Percentiles rank a stretch among this genome's conserved stretches.
Conservation (phyloP, 2,888 invertebrate genomes). For the Sepiola atlantica region DNA sequence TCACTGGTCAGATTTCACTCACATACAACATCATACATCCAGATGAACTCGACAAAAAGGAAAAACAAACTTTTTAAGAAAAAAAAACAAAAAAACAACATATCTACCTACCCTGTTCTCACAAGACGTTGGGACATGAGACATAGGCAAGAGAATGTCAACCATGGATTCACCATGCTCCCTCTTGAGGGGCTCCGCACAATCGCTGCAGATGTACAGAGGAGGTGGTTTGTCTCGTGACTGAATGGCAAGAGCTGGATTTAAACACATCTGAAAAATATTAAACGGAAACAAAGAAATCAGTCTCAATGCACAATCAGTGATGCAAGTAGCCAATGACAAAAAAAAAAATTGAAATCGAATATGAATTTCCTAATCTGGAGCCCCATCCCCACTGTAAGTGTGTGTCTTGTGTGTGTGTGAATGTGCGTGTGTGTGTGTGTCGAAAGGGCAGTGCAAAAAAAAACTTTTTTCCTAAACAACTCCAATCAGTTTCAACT, state of each 20-base stretch:
- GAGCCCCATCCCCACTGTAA: too few species aligned
- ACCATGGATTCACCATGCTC: constrained; percentile 79
- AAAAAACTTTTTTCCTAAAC: too few species aligned
- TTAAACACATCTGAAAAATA: constrained; percentile 86
- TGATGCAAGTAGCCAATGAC: too few species aligned
- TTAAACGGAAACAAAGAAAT: not conserved
- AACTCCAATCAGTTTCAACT: too few species aligned
- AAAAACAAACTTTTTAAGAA: not conserved
- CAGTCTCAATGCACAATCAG: not conserved
- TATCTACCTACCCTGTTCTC: constrained; percentile 84
- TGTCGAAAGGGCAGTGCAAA: too few species aligned
- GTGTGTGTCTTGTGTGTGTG: too few species aligned
- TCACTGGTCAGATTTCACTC: too few species aligned
- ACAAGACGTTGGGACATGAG: constrained; percentile 94
- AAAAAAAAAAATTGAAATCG: too few species aligned
- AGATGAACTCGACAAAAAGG: not conserved
- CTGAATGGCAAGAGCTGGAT: constrained; percentile 72
- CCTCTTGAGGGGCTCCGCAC: constrained; percentile 80
- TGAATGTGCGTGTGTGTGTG: too few species aligned
- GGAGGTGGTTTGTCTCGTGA: constrained; percentile 86
- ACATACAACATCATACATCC: too few species aligned
- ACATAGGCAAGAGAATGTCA: constrained; percentile 85
- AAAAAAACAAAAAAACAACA: not conserved
- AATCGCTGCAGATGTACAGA: constrained; percentile 95
- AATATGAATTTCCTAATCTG: too few species aligned